Conservation (phyloP, 2,888 invertebrate genomes). For the Napeogenes inachia region DNA sequence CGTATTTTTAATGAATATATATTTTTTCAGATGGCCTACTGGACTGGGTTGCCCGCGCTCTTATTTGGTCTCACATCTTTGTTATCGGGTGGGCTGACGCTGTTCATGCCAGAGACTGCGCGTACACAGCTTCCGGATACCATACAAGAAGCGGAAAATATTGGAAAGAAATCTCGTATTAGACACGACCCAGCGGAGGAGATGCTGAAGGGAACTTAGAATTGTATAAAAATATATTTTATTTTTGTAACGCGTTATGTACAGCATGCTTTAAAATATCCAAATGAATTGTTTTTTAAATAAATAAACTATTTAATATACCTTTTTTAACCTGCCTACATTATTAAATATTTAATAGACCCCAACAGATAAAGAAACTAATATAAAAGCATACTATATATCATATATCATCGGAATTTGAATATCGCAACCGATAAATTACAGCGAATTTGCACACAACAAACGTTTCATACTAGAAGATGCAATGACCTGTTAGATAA, state of each 20-base stretch:
- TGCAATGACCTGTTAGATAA: too few relatives aligned
- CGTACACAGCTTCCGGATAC: conserved; percentile 70
- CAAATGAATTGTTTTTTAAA: too few relatives aligned
- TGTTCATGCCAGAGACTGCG: conserved; percentile 74
- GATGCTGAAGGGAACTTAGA: conserved; percentile 26
- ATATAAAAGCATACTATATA: too few relatives aligned
- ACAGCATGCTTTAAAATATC: not conserved
- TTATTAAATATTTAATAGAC: too few relatives aligned
- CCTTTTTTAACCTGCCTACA: too few relatives aligned
- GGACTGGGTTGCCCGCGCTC: conserved; percentile 67
- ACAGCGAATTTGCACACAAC: too few relatives aligned
- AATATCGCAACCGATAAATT: too few relatives aligned
- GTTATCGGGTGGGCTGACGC: conserved; percentile 59
- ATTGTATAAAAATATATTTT: not conserved
- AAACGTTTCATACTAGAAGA: too few relatives aligned
- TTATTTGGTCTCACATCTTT: conserved; percentile 70
- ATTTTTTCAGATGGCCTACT: conserved; percentile 59
- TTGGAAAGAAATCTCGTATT: conserved; percentile 39
- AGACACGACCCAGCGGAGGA: conserved; percentile 16
- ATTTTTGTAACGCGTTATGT: not conserved
- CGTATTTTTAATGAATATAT: not conserved
- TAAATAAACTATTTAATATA: too few relatives aligned
- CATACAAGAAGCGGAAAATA: conserved; percentile 64
- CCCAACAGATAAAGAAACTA: too few relatives aligned
- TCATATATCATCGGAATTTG: too few relatives aligned